A percentile compares a stretch with the other conserved stretches of the same genome.
These are phyloP conservation scores for Grammomys surdaster DNA, from an alignment of 2,113 vertebrate species.

Conservation along the genomic window DNA sequence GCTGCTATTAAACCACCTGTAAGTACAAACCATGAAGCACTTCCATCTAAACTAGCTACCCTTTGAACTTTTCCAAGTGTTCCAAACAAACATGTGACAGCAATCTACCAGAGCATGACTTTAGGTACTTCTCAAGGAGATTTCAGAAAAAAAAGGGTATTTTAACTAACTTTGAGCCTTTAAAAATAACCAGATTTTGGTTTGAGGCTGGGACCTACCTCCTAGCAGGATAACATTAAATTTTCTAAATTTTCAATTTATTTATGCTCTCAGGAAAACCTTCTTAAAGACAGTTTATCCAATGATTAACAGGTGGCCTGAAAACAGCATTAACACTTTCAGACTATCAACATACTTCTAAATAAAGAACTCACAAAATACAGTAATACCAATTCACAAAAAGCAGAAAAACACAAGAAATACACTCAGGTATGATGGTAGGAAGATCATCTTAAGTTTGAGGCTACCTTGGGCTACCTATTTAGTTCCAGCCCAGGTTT, in stretches of 20 bases:
- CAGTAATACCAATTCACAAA: not conserved
- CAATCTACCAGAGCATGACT: constrained; percentile 2
- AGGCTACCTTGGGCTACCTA: not conserved
- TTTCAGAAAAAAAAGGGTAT: constrained; percentile 18
- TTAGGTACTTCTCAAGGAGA: not conserved
- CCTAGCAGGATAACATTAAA: not conserved
- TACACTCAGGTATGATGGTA: not conserved
- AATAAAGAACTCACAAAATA: not conserved
- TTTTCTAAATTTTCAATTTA: constrained; percentile 13
- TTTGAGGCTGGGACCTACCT: not conserved
- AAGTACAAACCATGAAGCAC: constrained; percentile 9
- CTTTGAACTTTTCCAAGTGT: not conserved
- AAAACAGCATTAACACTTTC: constrained; percentile 24
- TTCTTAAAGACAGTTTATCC: not conserved
- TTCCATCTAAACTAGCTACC: not conserved
- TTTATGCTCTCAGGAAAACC: not conserved
- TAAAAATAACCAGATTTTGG: constrained; percentile 37
- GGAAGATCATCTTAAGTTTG: not conserved
- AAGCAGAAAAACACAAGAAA: not conserved
- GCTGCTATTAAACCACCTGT: not conserved
- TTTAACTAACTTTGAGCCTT: not conserved
- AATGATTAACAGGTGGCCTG: not conserved
- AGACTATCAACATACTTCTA: not conserved
- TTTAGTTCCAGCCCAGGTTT: not conserved
- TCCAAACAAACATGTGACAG: constrained; percentile 13